Evolutionary conservation across 1,140 invertebrate genomes (phyloP), one percentile per base, ranked within the genome.

Genomic region (Uloborus diversus): DNA sequence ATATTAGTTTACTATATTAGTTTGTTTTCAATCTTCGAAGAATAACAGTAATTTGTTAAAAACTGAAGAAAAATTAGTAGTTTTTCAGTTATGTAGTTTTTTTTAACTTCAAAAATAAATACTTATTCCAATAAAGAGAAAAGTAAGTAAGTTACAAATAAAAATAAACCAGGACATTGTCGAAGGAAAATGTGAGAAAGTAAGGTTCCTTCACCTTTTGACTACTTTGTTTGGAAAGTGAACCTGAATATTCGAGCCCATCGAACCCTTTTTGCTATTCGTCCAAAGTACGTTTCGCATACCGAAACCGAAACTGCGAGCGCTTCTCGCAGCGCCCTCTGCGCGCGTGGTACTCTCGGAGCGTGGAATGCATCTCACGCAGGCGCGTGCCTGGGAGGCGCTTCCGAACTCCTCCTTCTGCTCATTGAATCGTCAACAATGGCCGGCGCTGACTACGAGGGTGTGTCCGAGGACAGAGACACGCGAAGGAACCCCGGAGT

Each of bases 381-480:
- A 17, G 28, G 27, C 28, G 28, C 61, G 28, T 17, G 37, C 47
- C 23, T 25, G n/a, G 64, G 64, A 13, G 30, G 28, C 11, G 28
- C 30, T n/a, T 27, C 17, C 3, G 5, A 4, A 0, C 7, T 17
- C 7, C 23, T 30, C 61, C 49, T 42, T 62, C 25, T 73, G 42
- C 49, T 75, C 37, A 17, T 28, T 27, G 17, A 27, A 42, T 37
- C 20, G 20, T 25, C 59, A 28, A 51, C 71, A 64, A 30, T 64
- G 57, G 59, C 71, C 57, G 57, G 11, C 20, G 71, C 28, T n/a
- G n/a, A n/a, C n/a, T n/a, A 64, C 30, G 71, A 32, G 64, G 71
- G 71, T 75, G 71, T 75, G 71, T 75, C 69, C 59, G 66, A 47
- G 66, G 53, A 51, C 66, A 47, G 66, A 56, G 47, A 75, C 71